Conservation (phyloP, 2,797 vertebrate species). For the Sebastes trivittatus region DNA sequence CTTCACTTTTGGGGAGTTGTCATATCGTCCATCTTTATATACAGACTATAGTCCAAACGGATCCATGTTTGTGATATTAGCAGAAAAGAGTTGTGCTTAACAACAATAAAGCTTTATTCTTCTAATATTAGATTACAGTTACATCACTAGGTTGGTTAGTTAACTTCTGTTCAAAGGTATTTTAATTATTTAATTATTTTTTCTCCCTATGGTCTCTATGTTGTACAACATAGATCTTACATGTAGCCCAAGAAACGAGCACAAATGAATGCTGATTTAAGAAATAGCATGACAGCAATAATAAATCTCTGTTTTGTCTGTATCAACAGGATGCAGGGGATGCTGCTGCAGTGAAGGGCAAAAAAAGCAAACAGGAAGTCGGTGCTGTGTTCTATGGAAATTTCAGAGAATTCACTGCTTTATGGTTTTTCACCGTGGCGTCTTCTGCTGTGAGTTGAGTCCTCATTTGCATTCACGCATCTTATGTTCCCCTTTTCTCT, state of each 20-base stretch:
- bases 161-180: background rate
- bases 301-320: conserved; percentile 10
- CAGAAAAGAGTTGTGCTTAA: background rate
- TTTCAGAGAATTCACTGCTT: conserved; percentile 62
- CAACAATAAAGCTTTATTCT: background rate
- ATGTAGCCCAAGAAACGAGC: background rate
- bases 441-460: background rate
- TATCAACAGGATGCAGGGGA: conserved; percentile 47
- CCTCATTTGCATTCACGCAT: background rate
- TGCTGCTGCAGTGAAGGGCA: conserved; percentile 27
- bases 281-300: background rate
- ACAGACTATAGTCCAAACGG: background rate
- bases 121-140: background rate
- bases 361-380: conserved; percentile 63
- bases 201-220: background rate
- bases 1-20: too few relatives aligned
- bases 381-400: conserved; percentile 42
- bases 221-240: background rate
- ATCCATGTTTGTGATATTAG: background rate
- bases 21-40: too few relatives aligned
- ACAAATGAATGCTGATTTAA: background rate
- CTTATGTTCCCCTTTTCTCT: background rate
- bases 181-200: background rate
- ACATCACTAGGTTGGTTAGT: background rate
- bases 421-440: conserved; percentile 10